A percentile compares a stretch with the other conserved stretches of the same genome.
Conservation (phyloP, 2,888 invertebrate genomes). For the Drosophila stalkeri region DNA sequence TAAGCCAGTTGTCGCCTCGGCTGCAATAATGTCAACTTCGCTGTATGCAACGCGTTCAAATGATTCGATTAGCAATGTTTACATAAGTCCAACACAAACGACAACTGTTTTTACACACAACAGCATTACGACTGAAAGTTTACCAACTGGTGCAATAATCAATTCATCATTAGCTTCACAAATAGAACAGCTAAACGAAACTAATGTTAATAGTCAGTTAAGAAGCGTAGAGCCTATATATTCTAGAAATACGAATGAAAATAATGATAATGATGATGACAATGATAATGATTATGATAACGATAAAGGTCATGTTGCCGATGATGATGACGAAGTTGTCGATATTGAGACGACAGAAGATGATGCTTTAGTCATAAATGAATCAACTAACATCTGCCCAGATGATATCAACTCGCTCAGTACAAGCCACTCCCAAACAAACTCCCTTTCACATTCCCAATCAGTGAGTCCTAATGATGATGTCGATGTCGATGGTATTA, state of each 20-base stretch:
- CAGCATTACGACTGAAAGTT: slow-evolving; percentile 39
- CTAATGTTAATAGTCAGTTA: background rate
- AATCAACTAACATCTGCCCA: slow-evolving; percentile 21
- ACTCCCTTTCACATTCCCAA: slow-evolving; percentile 24
- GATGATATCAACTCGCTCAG: slow-evolving; percentile 27
- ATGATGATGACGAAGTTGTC: slow-evolving; percentile 88
- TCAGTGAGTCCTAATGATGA: slow-evolving; percentile 56
- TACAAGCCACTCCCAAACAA: slow-evolving; percentile 21
- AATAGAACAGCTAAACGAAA: slow-evolving; percentile 18
- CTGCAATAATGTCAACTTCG: slow-evolving; percentile 68
- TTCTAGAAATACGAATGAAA: background rate
- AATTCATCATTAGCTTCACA: slow-evolving; percentile 32
- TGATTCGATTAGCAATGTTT: slow-evolving; percentile 48
- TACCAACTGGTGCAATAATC: slow-evolving; percentile 21
- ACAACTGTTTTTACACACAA: slow-evolving; percentile 64
- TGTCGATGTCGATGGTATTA: slow-evolving; percentile 66
- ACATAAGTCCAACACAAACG: slow-evolving; percentile 49
- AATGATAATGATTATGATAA: background rate
- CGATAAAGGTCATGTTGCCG: slow-evolving; percentile 3
- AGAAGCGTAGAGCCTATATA: background rate
- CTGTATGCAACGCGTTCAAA: slow-evolving; percentile 60
- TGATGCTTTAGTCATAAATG: slow-evolving; percentile 83
- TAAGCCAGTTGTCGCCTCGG: slow-evolving; percentile 74
- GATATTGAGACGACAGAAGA: slow-evolving; percentile 95
- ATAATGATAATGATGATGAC: slow-evolving; percentile 32